phyloP scores from a whole-genome alignment of 1,140 invertebrate species.

The Zaprionus gabonicus region DNA sequence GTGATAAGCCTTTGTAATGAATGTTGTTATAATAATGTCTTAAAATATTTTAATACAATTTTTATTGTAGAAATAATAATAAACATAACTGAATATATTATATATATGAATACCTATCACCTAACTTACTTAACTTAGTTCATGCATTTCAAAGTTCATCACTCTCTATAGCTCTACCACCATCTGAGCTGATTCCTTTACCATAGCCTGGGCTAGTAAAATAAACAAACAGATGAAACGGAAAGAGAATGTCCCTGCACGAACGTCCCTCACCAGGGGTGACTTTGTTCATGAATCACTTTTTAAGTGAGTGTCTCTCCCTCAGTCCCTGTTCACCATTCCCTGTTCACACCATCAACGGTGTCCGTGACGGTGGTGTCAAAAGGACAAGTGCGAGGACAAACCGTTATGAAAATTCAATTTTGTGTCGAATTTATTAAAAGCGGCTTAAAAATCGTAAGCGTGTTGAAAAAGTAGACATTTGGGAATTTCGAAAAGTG shows the following conservation, averaged over 20 bases:
- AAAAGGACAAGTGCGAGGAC: slow-evolving; percentile 71
- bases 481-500: slow-evolving; percentile 80
- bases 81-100: no score
- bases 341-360: slow-evolving; percentile 6
- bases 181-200: neutral
- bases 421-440: slow-evolving; percentile 84
- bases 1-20: neutral
- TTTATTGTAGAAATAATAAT: no score
- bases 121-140: no score
- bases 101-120: no score
- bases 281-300: slow-evolving; percentile 74
- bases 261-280: slow-evolving; percentile 44
- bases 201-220: neutral
- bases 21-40: neutral
- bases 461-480: slow-evolving; percentile 77
- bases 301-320: slow-evolving; percentile 75
- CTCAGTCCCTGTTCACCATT: neutral
- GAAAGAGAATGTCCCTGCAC: slow-evolving; percentile 6
- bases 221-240: slow-evolving; percentile 40
- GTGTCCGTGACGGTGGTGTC: slow-evolving; percentile 54
- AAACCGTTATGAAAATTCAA: slow-evolving; percentile 82
- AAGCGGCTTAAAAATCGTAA: slow-evolving; percentile 81
- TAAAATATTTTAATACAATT: no score
- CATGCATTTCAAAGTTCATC: neutral
- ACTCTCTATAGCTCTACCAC: neutral